A percentile compares a stretch with the other conserved stretches of the same genome.
These are phyloP conservation scores for Chaenodraco wilsoni DNA, from an alignment of 2,797 vertebrate genomes.

Conservation along the genomic window DNA sequence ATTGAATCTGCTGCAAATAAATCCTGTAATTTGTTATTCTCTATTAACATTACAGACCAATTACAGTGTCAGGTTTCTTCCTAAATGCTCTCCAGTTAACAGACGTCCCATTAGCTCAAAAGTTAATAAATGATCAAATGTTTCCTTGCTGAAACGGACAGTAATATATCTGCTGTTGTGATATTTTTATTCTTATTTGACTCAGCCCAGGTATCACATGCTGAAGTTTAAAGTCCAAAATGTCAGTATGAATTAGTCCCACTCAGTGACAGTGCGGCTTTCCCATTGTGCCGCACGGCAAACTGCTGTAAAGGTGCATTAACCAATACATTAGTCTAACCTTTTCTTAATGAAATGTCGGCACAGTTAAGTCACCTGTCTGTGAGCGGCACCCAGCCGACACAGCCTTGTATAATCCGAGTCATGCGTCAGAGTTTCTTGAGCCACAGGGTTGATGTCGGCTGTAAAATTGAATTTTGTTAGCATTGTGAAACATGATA, in stretches of 20 bases:
- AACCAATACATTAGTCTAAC: neutral
- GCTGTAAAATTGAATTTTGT: slow-evolving; percentile 46
- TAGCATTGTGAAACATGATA: slow-evolving; percentile 47
- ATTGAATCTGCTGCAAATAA: neutral
- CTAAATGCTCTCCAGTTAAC: neutral
- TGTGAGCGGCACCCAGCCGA: slow-evolving; percentile 17
- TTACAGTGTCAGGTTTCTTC: slow-evolving; percentile 1
- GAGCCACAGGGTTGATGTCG: neutral
- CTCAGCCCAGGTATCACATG: neutral
- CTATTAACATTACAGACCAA: neutral
- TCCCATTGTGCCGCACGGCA: neutral
- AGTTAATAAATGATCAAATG: neutral
- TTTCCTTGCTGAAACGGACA: neutral
- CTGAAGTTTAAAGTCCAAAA: neutral
- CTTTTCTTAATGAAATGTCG: neutral
- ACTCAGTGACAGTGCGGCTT: neutral
- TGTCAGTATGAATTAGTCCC: neutral
- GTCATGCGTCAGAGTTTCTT: slow-evolving; percentile 35
- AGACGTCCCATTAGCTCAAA: neutral
- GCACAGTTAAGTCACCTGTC: slow-evolving; percentile 3
- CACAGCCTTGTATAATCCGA: slow-evolving; percentile 9
- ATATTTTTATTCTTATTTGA: neutral
- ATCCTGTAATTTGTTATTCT: neutral
- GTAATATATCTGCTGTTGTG: neutral
- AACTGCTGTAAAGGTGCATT: slow-evolving; percentile 11